A percentile compares a stretch with the other conserved stretches of the same genome.
These are phyloP conservation scores for Crematogaster levior DNA, from an alignment of 2,888 invertebrate genomes.

Conservation along the genomic window DNA sequence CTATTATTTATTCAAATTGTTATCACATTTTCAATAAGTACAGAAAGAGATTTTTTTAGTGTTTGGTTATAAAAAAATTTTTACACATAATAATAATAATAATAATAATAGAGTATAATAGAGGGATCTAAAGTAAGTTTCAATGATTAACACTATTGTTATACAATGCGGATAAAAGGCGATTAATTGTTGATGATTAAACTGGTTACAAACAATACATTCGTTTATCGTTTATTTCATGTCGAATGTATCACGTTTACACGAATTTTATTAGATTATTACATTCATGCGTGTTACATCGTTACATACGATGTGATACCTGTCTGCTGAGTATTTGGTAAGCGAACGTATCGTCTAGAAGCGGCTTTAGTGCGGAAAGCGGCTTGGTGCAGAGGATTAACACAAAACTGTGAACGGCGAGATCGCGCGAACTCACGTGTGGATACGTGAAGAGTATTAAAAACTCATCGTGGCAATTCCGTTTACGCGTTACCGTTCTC, in stretches of 20 bases:
- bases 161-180: not conserved
- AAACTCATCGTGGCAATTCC: conserved; percentile 9
- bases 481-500: conserved; percentile 14
- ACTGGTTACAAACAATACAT: not conserved
- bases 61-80: not conserved
- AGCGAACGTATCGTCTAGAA: conserved; percentile 41
- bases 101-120: not conserved
- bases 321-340: conserved; percentile 26
- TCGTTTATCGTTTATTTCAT: conserved; percentile 2
- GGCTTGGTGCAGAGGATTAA: conserved; percentile 39
- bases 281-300: not conserved
- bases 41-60: not conserved
- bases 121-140: not conserved
- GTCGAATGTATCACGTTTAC: conserved; percentile 2
- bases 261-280: conserved; percentile 38
- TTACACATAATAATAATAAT: not conserved
- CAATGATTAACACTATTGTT: not conserved
- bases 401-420: conserved; percentile 26
- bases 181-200: conserved; percentile 12
- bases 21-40: not conserved
- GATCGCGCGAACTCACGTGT: conserved; percentile 4
- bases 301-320: conserved; percentile 1
- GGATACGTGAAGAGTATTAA: conserved; percentile 22
- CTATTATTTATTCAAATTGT: not conserved
- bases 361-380: conserved; percentile 43